A percentile compares a stretch with the other conserved stretches of the same genome.
These are phyloP conservation scores for Psammodynastes pulverulentus DNA, from an alignment of 2,113 vertebrate species.

Conservation along the genomic window DNA sequence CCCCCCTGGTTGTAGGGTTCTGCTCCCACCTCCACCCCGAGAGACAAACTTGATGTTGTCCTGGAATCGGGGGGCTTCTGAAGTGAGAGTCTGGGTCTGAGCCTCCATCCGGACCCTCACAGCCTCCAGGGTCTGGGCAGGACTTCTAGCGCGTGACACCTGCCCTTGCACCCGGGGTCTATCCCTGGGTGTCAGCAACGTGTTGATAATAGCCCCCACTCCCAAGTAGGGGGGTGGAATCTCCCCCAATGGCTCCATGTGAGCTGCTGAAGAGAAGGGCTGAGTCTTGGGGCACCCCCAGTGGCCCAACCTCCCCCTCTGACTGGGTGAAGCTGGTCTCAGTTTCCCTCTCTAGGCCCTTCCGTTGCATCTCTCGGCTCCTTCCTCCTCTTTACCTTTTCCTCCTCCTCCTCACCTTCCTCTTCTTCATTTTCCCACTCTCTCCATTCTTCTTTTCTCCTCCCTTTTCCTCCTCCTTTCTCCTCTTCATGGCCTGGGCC, in stretches of 20 bases:
- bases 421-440: neutral
- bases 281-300: neutral
- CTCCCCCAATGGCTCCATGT: neutral
- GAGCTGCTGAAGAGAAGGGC: neutral
- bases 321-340: neutral
- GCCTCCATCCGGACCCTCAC: neutral
- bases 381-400: neutral
- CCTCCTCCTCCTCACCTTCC: neutral
- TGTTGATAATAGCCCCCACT: neutral
- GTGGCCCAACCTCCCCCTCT: neutral
- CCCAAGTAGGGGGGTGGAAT: neutral
- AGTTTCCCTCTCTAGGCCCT: neutral
- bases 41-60: neutral
- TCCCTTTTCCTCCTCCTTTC: neutral
- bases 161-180: neutral
- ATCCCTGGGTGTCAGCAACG: neutral
- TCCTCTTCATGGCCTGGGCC: neutral
- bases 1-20: neutral
- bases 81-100: neutral
- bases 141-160: neutral
- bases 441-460: neutral
- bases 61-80: neutral
- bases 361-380: neutral
- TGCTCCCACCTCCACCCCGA: neutral
- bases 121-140: neutral